phyloP scores from a whole-genome alignment of 2,113 vertebrate species.

The Globicephala melas region DNA sequence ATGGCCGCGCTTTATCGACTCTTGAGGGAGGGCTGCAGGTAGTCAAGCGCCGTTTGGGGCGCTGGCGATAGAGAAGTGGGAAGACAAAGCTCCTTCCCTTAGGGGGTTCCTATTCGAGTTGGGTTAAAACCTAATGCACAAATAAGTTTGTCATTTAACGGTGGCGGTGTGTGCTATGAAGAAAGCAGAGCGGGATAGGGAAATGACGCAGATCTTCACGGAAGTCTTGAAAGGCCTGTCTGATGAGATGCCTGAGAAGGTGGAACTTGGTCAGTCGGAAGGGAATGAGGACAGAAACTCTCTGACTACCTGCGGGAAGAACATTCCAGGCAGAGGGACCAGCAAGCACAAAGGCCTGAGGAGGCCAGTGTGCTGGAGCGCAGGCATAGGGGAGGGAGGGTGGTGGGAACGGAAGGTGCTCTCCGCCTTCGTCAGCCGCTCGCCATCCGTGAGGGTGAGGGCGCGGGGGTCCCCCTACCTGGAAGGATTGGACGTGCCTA shows the following conservation, averaged over 20 bases:
- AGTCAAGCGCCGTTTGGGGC: accelerated
- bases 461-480: accelerated
- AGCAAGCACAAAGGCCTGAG: neutral
- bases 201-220: neutral
- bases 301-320: neutral
- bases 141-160: neutral
- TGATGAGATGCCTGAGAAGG: neutral
- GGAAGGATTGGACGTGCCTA: too few species aligned
- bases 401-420: neutral
- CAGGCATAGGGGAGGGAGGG: neutral
- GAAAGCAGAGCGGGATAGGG: neutral
- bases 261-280: neutral
- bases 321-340: neutral
- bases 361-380: neutral
- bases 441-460: accelerated
- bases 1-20: accelerated
- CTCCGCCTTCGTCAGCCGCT: accelerated
- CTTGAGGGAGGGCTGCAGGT: accelerated
- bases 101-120: neutral
- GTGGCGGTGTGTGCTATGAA: neutral
- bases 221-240: neutral
- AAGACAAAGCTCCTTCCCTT: neutral
- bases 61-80: neutral
- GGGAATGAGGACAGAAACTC: neutral
- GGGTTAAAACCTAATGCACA: neutral